Evolutionary conservation across 2,113 vertebrate species (phyloP), one percentile per base, ranked within the genome.

Genomic region (Scopus umbretta): DNA sequence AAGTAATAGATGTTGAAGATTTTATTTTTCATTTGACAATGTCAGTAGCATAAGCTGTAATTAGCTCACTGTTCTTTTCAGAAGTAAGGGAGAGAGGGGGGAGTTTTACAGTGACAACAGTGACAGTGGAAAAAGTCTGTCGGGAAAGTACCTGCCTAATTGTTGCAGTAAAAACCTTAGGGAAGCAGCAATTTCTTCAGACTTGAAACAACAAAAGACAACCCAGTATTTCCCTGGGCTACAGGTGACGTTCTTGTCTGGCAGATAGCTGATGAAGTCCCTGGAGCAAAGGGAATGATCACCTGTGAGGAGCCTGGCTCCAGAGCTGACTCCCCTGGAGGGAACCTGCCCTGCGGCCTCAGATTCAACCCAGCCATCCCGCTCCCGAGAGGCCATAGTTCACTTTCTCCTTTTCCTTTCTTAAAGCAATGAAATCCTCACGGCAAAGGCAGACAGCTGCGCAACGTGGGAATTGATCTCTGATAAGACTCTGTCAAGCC

Each of bases 291-390:
- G 79, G 79, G 55, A 76, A 91, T 3, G 42, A 55, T 63, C 36
- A n/a, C 18, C 42, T 22, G 34, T 0, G 1, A 76, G 71, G 17
- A 86, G 73, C 58, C 40, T 47, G 58, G 42, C 82, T 53, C 82
- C 85, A 79, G 75, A 30, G 76, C 47, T 29, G 47, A 10, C 23
- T 38, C 22, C n/a, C 80, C 62, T 5, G 29, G n/a, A 81, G 42
- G 17, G 47, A 84, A n/a, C 38, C 13, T 58, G n/a, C 30, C 49
- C 40, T 4, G 16, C 1, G 0, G 4, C 70, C 61, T 55, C 66
- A 3, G 52, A 38, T 26, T 18, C 68, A 36, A 6, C 29, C 0
- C 0, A 78, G 79, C 45, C 29, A 45, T 2, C 40, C 75, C 1
- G 2, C 63, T 67, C 56, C 3, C 0, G 12, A 47, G 56, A 36